Conservation (phyloP, 2,888 invertebrate genomes). For the Tetranychus truncatus region DNA sequence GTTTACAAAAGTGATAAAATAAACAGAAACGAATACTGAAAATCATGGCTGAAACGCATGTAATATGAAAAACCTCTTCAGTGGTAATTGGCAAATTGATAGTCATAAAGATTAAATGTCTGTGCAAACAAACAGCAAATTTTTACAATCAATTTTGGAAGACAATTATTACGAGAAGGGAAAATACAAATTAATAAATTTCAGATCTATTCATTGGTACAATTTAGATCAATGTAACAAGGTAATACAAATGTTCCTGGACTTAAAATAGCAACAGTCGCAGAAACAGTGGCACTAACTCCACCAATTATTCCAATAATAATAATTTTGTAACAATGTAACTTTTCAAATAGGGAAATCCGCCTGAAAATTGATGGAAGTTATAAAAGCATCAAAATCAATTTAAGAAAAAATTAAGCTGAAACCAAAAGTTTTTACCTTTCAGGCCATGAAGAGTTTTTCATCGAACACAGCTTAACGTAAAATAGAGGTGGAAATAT, state of each 20-base stretch:
- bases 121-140: background rate
- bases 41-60: no score
- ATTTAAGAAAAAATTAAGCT: background rate
- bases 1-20: no score
- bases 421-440: constrained; percentile 31
- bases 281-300: constrained; percentile 9
- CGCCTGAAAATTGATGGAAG: background rate
- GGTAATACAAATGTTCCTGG: constrained; percentile 8
- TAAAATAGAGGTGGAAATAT: constrained; percentile 66
- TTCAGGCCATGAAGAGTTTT: constrained; percentile 34
- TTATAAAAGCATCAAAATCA: no score
- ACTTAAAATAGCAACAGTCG: background rate
- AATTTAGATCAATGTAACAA: constrained; percentile 12
- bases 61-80: background rate
- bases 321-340: background rate
- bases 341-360: background rate
- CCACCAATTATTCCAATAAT: constrained; percentile 17
- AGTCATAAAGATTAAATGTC: background rate
- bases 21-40: no score
- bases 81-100: background rate
- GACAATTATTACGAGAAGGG: background rate
- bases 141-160: background rate
- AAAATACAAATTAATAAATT: background rate
- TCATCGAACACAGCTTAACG: constrained; percentile 43
- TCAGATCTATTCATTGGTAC: background rate